These are phyloP conservation scores for Mixornis gularis DNA, from an alignment of 2,113 vertebrate genomes.

Conservation along the genomic window DNA sequence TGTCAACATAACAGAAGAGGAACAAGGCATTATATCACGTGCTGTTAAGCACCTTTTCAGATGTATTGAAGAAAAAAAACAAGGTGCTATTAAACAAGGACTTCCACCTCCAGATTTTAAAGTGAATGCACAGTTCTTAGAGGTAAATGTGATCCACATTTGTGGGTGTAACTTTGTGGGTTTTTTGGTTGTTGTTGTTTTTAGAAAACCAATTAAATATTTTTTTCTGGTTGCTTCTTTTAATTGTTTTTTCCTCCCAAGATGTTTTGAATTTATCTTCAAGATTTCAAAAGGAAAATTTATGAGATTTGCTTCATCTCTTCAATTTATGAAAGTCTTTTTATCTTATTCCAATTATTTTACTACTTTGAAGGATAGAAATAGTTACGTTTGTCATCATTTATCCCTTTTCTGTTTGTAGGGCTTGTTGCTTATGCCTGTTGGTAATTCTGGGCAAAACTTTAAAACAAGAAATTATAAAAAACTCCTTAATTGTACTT, in stretches of 20 bases:
- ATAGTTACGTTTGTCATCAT: not conserved
- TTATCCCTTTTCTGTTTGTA: not conserved
- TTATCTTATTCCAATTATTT: not conserved
- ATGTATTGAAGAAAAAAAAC: slow-evolving; percentile 87
- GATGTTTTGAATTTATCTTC: not conserved
- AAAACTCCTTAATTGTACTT: not conserved
- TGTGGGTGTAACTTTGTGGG: not conserved
- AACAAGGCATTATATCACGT: slow-evolving; percentile 92
- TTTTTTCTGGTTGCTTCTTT: not conserved
- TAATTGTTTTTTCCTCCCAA: not conserved
- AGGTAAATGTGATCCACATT: slow-evolving; percentile 72
- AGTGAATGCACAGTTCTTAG: slow-evolving; percentile 96
- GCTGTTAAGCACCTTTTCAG: slow-evolving; percentile 90
- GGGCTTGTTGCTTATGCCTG: not conserved
- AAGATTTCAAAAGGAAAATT: not conserved
- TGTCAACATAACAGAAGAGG: slow-evolving; percentile 88
- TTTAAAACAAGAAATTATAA: not conserved
- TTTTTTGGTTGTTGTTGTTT: not conserved
- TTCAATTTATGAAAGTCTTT: not conserved
- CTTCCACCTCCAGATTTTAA: slow-evolving; percentile 94
- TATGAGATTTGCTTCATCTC: not conserved
- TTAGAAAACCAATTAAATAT: not conserved
- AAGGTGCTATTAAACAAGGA: slow-evolving; percentile 82
- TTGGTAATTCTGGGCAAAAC: not conserved
- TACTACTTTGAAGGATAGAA: not conserved